These are phyloP conservation scores for Hydrolagus affinis DNA, from an alignment of 2,113 vertebrate genomes.

Conservation along the genomic window DNA sequence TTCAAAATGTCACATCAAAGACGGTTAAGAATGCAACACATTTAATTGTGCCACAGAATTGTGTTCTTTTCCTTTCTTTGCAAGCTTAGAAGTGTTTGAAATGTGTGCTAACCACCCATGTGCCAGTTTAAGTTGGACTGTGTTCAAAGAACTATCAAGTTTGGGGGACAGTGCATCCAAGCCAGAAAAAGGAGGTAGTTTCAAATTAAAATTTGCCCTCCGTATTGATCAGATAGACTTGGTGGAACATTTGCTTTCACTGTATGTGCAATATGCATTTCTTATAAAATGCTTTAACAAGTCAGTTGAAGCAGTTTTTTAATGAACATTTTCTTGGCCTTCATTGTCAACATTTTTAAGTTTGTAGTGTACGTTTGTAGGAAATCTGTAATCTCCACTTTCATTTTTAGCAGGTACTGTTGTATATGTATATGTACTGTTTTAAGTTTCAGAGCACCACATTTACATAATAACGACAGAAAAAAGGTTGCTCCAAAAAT, in stretches of 20 bases:
- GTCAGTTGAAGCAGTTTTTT: conserved; percentile 68
- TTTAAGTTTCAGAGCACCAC: conserved; percentile 80
- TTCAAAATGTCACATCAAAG: conserved; percentile 70
- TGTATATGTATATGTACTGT: conserved; percentile 70
- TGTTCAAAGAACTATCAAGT: conserved; percentile 59
- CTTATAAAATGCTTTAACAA: conserved; percentile 80
- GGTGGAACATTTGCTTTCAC: conserved; percentile 87
- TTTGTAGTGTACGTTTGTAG: conserved; percentile 74
- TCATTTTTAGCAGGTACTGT: conserved; percentile 98
- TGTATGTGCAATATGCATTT: conserved; percentile 97
- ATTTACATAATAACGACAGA: conserved; percentile 81
- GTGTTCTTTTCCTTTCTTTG: conserved; percentile 49
- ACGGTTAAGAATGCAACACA: conserved; percentile 68
- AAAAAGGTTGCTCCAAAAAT: conserved; percentile 78
- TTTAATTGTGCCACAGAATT: conserved; percentile 80
- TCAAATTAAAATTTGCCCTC: conserved; percentile 44
- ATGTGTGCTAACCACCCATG: conserved; percentile 59
- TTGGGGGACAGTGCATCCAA: conserved; percentile 49
- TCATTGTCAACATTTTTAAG: conserved; percentile 64
- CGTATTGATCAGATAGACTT: conserved; percentile 66
- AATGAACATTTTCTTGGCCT: conserved; percentile 59
- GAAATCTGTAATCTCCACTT: conserved; percentile 78
- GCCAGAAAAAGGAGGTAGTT: background rate
- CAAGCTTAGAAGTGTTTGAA: conserved; percentile 60
- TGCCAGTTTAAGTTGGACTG: conserved; percentile 57